A percentile compares a stretch with the other conserved stretches of the same genome.
phyloP scores from a whole-genome alignment of 2,113 vertebrate genomes.

The Anolis sagrei region DNA sequence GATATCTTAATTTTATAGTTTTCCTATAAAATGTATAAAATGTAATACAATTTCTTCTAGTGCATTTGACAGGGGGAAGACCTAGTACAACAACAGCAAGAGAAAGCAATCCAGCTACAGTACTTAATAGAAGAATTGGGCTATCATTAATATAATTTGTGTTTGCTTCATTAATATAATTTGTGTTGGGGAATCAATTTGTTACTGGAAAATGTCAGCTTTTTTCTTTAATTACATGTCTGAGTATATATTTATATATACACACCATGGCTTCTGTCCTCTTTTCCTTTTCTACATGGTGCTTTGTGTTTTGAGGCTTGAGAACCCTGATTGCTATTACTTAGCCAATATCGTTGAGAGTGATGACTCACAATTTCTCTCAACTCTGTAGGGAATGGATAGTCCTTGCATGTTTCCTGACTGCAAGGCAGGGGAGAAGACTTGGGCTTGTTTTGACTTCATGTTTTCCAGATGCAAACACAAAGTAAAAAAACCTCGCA shows the following conservation, averaged over 20 bases:
- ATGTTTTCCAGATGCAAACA: background rate
- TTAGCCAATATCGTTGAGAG: background rate
- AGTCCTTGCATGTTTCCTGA: background rate
- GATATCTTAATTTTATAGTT: slow-evolving; percentile 16
- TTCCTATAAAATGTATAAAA: background rate
- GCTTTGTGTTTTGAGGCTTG: background rate
- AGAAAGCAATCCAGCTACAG: background rate
- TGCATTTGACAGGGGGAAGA: background rate
- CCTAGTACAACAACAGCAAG: background rate
- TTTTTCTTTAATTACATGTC: too few relatives aligned
- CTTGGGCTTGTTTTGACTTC: background rate
- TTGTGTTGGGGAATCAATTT: background rate
- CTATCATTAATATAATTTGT: background rate
- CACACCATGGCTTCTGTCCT: background rate
- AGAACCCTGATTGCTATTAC: background rate
- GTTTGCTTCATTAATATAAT: background rate
- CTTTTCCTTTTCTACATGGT: background rate
- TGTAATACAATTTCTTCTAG: slow-evolving; percentile 26
- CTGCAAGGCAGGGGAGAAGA: background rate
- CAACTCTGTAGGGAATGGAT: background rate
- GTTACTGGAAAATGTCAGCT: background rate
- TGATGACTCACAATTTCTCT: background rate
- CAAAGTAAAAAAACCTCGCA: background rate
- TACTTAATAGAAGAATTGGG: background rate
- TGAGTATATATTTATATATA: background rate